phyloP scores from a whole-genome alignment of 2,797 vertebrate genomes.

The Coreius guichenoti region DNA sequence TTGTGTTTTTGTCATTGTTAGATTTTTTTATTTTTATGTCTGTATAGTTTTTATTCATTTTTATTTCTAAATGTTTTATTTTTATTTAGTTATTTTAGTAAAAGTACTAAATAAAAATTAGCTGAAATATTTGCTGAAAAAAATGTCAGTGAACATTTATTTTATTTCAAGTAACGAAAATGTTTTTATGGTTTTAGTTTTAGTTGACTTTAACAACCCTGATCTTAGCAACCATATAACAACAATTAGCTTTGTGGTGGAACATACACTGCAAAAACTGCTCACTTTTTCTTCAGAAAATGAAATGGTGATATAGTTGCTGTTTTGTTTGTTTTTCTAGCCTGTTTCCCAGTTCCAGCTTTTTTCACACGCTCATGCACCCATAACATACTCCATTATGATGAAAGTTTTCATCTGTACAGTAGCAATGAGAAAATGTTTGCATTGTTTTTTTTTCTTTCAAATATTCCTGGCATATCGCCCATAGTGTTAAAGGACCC shows the following conservation, averaged over 20 bases:
- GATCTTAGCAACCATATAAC: not conserved
- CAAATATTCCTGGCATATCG: conserved; percentile 40
- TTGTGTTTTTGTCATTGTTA: not conserved
- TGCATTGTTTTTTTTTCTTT: conserved; percentile 25
- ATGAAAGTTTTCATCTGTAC: conserved; percentile 56
- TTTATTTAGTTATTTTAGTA: too few relatives aligned
- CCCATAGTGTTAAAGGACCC: conserved; percentile 59
- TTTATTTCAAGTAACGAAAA: not conserved
- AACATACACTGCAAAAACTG: not conserved
- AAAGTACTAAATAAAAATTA: too few relatives aligned
- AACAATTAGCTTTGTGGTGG: not conserved
- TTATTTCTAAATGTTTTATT: not conserved
- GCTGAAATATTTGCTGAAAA: too few relatives aligned
- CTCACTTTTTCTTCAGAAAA: not conserved
- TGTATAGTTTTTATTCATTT: not conserved
- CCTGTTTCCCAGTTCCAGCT: conserved; percentile 69
- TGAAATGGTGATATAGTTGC: not conserved
- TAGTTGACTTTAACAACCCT: not conserved
- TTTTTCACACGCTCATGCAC: conserved; percentile 63
- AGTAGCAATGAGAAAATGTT: conserved; percentile 32
- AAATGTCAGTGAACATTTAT: not conserved
- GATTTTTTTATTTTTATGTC: not conserved
- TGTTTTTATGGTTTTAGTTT: not conserved
- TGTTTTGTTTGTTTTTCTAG: conserved; percentile 55
- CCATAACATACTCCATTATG: conserved; percentile 38